These are phyloP conservation scores for Conistra vaccinii DNA, from an alignment of 2,888 invertebrate species.

Conservation along the genomic window DNA sequence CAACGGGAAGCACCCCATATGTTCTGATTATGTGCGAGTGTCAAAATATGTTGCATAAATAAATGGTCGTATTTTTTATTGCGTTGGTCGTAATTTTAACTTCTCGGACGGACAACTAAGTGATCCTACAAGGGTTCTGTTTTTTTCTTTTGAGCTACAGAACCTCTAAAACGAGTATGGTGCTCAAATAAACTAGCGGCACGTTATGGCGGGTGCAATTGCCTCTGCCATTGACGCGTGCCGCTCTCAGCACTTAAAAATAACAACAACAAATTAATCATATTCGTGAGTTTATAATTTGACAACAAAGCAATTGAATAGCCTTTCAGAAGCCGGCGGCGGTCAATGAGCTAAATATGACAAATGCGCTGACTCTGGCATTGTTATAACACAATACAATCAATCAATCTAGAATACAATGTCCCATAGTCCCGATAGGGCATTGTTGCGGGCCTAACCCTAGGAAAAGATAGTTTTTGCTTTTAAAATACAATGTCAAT, in stretches of 20 bases:
- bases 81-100: too few species aligned
- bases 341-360: conserved; percentile 20
- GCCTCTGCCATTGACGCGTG: too few species aligned
- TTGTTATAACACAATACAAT: conserved; percentile 21
- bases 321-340: background rate
- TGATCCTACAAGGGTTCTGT: too few species aligned
- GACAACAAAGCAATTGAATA: background rate
- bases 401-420: conserved; percentile 32
- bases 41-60: too few species aligned
- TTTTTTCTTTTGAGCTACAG: too few species aligned
- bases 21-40: too few species aligned
- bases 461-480: background rate
- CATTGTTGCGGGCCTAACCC: conserved; percentile 6
- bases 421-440: background rate
- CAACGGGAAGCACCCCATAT: too few species aligned
- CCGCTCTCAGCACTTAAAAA: background rate
- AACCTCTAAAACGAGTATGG: too few species aligned
- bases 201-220: too few species aligned
- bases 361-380: background rate
- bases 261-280: background rate
- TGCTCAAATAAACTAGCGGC: too few species aligned
- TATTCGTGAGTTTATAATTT: background rate
- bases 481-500: conserved; percentile 15
- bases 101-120: too few species aligned
- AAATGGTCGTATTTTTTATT: too few species aligned